Evolutionary conservation across 2,888 invertebrate genomes (phyloP), one percentile per base, ranked within the genome.

Genomic region (Charanyca ferruginea): DNA sequence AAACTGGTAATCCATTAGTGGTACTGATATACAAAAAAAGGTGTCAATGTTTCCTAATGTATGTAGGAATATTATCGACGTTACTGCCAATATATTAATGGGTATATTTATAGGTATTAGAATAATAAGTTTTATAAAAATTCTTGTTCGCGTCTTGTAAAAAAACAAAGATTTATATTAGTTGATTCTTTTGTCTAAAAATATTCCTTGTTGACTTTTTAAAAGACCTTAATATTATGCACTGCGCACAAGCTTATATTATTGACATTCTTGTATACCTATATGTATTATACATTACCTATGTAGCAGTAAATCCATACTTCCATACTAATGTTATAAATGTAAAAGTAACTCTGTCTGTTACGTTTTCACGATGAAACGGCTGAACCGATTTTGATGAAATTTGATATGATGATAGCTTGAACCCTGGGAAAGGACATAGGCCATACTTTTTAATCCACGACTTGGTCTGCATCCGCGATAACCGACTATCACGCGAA

Each of bases 1-100:
- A 58, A 23, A 7, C 11, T 1, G 16, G 38, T 78, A 78, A 59
- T 74, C 68, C 45, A 45, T 53, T 35, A 41, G 22, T 51, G 53
- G 11, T 32, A 32, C 32, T 32, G 32, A 42, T 63, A 78, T 54
- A 41, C 20, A 16, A 32, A 44, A 48, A 42, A 20, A 32, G 28
- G n/a, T 57, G 44, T 23, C 22, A 38, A 3, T 48, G 38, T 54
- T 51, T 18, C 25, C 11, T 20, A 41, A 69, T 48, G 32, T 51
- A 48, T 60, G 20, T 20, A 28, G 16, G 18, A 54, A 66, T 66
- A 23, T 60, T 60, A 60, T 79, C 68, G 48, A 41, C 6, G 25
- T 9, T 16, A 41, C 2, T 20, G 11, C 8, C 0, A 16, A 20
- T 35, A 13, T 32, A 42, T 9, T 6, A n/a, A n/a, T n/a, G n/a